Conservation (phyloP, 1,140 invertebrate genomes). For the Lepidurus arcticus region DNA sequence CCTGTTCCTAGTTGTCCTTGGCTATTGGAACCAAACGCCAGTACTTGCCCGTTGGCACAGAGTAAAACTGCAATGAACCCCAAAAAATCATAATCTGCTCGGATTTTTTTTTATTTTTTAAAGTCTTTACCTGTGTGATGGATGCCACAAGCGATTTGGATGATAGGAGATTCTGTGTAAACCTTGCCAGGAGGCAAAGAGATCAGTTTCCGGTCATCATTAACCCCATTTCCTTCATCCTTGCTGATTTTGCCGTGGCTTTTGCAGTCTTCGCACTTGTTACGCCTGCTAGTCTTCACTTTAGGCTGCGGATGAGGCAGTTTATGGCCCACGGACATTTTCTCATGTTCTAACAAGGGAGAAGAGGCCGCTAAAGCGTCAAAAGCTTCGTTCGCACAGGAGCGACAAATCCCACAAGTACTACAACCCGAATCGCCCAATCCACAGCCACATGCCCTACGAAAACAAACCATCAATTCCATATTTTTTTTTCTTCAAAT, state of each 20-base stretch:
- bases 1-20: constrained; percentile 89
- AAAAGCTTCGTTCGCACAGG: constrained; percentile 69
- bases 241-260: neutral
- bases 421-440: constrained; percentile 89
- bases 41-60: constrained; percentile 48
- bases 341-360: neutral
- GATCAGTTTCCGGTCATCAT: constrained; percentile 47
- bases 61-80: constrained; percentile 20
- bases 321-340: neutral
- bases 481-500: constrained; percentile 13
- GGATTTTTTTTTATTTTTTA: neutral
- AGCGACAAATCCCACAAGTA: constrained; percentile 82
- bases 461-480: constrained; percentile 37
- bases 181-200: constrained; percentile 72
- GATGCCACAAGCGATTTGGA: constrained; percentile 79
- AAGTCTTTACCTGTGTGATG: constrained; percentile 67
- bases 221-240: neutral
- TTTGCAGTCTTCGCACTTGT: neutral
- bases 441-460: constrained; percentile 87
- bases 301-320: neutral
- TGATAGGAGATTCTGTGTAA: constrained; percentile 57
- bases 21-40: constrained; percentile 82
- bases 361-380: constrained; percentile 42
- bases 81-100: neutral
- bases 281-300: neutral